Percentiles rank a stretch among this genome's conserved stretches.
phyloP scores from a whole-genome alignment of 2,797 vertebrate species.

The Pseudotriccus pelzelni region DNA sequence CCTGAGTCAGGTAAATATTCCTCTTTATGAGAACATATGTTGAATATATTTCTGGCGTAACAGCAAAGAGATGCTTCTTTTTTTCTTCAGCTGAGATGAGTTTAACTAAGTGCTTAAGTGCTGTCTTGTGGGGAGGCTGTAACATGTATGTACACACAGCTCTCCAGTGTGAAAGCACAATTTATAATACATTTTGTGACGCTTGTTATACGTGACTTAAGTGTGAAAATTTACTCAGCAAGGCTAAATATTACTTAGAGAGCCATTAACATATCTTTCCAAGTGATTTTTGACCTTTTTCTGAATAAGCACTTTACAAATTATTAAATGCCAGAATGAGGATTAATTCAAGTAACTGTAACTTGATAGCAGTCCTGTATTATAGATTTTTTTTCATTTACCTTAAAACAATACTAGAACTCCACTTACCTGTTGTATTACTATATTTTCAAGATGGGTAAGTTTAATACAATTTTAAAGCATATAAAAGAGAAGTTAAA shows the following conservation, averaged over 20 bases:
- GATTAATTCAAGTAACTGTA: conserved; percentile 59
- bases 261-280: conserved; percentile 64
- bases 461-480: background rate
- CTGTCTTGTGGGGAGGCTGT: background rate
- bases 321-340: conserved; percentile 67
- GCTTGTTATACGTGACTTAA: conserved; percentile 59
- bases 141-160: background rate
- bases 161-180: background rate
- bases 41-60: background rate
- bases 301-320: conserved; percentile 67
- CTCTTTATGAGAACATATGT: background rate
- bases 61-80: background rate
- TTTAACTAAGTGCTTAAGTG: background rate
- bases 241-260: conserved; percentile 57
- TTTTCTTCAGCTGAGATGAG: background rate
- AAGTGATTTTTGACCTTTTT: conserved; percentile 76
- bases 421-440: background rate
- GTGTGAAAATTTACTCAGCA: conserved; percentile 64
- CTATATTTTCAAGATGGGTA: background rate
- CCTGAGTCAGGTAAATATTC: background rate
- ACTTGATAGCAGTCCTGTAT: conserved; percentile 36
- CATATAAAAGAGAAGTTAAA: background rate
- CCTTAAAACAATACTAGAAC: conserved; percentile 16
- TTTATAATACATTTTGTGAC: conserved; percentile 35
- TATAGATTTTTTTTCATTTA: conserved; percentile 22